phyloP scores from a whole-genome alignment of 2,888 invertebrate genomes.

The Euclidia mi region DNA sequence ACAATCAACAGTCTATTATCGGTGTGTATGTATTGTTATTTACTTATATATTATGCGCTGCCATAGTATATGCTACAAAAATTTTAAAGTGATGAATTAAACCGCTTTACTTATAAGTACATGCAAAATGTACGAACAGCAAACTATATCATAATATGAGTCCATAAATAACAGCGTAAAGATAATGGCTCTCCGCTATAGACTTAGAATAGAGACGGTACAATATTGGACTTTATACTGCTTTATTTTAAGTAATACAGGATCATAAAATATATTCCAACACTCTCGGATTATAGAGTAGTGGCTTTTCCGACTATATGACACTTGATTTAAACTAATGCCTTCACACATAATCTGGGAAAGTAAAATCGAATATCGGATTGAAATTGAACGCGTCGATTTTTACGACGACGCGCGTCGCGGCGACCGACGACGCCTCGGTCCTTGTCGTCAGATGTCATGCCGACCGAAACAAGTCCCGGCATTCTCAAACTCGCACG shows the following conservation, averaged over 20 bases:
- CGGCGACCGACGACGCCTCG: too few relatives aligned
- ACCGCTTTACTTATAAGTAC: too few relatives aligned
- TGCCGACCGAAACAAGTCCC: slow-evolving; percentile 24
- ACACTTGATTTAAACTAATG: neutral
- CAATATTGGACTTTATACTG: slow-evolving; percentile 1
- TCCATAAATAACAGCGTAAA: too few relatives aligned
- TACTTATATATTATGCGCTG: too few relatives aligned
- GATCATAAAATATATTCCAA: neutral
- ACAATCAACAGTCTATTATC: too few relatives aligned
- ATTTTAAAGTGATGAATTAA: too few relatives aligned
- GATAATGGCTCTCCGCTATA: neutral
- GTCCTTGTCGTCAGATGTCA: slow-evolving; percentile 52
- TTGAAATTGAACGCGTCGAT: slow-evolving; percentile 46
- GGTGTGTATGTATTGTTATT: too few relatives aligned
- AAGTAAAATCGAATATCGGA: slow-evolving; percentile 4
- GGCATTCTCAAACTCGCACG: slow-evolving; percentile 42
- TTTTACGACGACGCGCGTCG: slow-evolving; percentile 44
- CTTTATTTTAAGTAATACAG: neutral
- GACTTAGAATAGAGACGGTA: neutral
- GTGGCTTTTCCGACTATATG: too few relatives aligned
- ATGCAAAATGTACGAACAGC: too few relatives aligned
- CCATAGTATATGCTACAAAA: too few relatives aligned
- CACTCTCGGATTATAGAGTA: neutral
- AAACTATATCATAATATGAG: too few relatives aligned
- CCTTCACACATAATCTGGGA: neutral